phyloP scores from a whole-genome alignment of 1,140 invertebrate genomes.

The Eupristina koningsbergeri region DNA sequence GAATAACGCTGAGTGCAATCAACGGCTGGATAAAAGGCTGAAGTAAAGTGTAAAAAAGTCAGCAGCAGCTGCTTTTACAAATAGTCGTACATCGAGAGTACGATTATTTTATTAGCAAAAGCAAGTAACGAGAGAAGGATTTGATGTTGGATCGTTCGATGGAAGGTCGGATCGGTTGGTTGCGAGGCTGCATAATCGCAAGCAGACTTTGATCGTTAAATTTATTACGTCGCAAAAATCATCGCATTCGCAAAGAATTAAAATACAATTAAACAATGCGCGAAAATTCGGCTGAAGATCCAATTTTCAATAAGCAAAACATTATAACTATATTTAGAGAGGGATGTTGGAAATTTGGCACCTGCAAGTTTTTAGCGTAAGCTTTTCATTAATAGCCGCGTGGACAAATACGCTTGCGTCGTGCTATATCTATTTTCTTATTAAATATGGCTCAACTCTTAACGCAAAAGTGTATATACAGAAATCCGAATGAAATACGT shows the following conservation, averaged over 20 bases:
- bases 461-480: neutral
- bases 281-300: conserved; percentile 21
- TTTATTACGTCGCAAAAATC: neutral
- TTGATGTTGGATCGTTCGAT: neutral
- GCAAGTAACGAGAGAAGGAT: neutral
- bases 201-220: neutral
- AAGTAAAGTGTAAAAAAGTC: no score
- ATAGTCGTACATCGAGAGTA: neutral
- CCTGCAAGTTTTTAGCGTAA: conserved; percentile 1
- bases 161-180: neutral
- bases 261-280: neutral
- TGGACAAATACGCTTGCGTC: neutral
- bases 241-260: neutral
- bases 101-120: neutral
- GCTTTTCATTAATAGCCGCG: conserved; percentile 38
- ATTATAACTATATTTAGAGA: conserved; percentile 25
- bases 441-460: conserved; percentile 4
- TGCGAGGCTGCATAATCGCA: no score
- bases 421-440: conserved; percentile 2
- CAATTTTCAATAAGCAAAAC: conserved; percentile 30
- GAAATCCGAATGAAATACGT: neutral
- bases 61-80: neutral
- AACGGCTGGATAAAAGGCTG: neutral
- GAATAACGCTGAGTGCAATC: no score
- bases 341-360: conserved; percentile 10